Evolutionary conservation across 2,113 vertebrate species (phyloP), one percentile per base, ranked within the genome.

Genomic region (Oreochromis spilurus): DNA sequence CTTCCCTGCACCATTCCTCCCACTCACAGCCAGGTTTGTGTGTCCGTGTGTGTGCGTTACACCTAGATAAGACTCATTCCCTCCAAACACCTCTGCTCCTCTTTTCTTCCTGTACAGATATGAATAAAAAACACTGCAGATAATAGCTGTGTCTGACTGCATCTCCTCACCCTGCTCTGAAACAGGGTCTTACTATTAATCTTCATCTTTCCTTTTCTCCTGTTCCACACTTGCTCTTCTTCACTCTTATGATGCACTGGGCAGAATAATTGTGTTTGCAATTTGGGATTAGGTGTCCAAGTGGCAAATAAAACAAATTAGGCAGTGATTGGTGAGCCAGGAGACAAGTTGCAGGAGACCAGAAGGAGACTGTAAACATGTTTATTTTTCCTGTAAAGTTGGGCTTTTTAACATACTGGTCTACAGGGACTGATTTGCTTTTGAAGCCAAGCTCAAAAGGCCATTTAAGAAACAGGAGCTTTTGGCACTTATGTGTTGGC

Each of bases 241-340:
- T 67, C 82, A 29, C 6, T 75, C 43, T 57, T 55, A 62, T 54
- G 29, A 19, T 58, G 5, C 31, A 50, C 13, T 34, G 78, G 43
- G 43, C 52, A 21, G 54, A 77, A 84, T 84, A 79, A 85, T 84
- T 55, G 13, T n/a, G n/a, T 79, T 26, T 52, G 24, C 65, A 52
- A n/a, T 91, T 86, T n/a, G 65, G 52, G 17, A 79, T 65, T 52
- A 67, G 31, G 79, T n/a, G 7, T 70, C 43, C 83, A 83, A 84
- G 85, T 60, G 57, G 62, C 91, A 88, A 92, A 88, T 84, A 62
- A 57, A 40, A 81, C 83, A 87, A 88, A 92, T 88, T 91, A 92
- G 57, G 79, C 81, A 14, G 88, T 26, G 75, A 67, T 79, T 31
- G 65, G 65, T 17, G 38, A 62, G 40, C 45, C 26, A n/a, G n/a